Base-by-base conservation (phyloP, 2,113 vertebrate genomes). In the Tragelaphus scriptus region DNA sequence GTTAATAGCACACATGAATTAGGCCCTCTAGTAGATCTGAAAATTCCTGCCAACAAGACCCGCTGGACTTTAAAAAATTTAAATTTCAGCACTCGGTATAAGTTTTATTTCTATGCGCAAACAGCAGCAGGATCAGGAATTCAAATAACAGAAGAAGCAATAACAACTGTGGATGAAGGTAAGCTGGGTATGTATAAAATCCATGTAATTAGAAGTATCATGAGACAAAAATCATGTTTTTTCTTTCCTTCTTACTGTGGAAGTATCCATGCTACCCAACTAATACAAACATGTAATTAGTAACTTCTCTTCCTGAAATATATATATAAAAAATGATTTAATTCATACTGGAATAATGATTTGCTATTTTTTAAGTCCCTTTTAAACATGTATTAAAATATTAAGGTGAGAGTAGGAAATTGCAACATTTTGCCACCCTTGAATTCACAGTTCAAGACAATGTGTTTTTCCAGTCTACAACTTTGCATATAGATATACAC, bases 1-100 rank as follows among this genome's bases (percentile, higher is more conserved):
- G 99, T 99, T 98, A 99, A 99, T 99, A 99, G 98, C 98, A 99
- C 99, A 85, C 99, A 99, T 98, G 99, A 99, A 98, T 98, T 99
- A 98, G 99, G 99, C 95, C 99, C 99, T 85, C 97, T 99, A 98
- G 98, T 99, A 97, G 99, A 99, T 98, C 98, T 99, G 98, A 99
- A 98, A 98, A 99, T 99, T 98, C 99, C 99, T 71, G 99, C 99
- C 98, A 99, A 99, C 49, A 99, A 99, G 98, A 99, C 99, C 97
- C 99, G 98, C 94, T 98, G 99, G 99, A 99, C 99, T 98, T 98
- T 99, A 99, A 99, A 98, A 98, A 99, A 99, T 98, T 99, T 99
- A 98, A 99, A 99, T 99, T 99, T 99, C 98, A 99, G 99, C 98
- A 99, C 99, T 47, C 99, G 99, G 97, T 99, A 99, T 99, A 99